These are phyloP conservation scores for Salvelinus namaycush DNA, from an alignment of 2,113 vertebrate genomes.

Conservation along the genomic window DNA sequence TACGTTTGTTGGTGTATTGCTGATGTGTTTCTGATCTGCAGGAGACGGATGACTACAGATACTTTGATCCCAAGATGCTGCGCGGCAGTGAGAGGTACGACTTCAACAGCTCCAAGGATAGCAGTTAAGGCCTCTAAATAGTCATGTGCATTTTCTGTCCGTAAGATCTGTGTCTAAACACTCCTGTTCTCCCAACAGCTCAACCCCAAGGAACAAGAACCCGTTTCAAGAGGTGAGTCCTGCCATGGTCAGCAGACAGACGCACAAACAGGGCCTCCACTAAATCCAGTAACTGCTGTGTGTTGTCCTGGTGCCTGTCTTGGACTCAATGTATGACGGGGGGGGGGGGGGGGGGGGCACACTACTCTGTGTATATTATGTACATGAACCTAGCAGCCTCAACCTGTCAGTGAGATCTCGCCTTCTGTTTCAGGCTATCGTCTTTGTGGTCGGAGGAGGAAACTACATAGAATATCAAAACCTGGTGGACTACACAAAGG, in stretches of 20 bases:
- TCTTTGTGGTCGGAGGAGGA: constrained; percentile 96
- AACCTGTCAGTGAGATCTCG: neutral
- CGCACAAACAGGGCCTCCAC: neutral
- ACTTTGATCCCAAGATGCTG: constrained; percentile 98
- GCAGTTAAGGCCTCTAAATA: neutral
- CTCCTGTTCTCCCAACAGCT: constrained; percentile 74
- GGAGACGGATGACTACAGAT: constrained; percentile 97
- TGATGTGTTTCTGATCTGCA: constrained; percentile 57
- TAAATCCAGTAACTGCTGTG: no score
- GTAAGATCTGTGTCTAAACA: neutral
- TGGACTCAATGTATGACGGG: neutral
- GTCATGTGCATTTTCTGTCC: neutral
- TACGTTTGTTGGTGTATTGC: neutral
- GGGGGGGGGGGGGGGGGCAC: no score
- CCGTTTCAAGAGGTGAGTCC: constrained; percentile 95
- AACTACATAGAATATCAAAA: constrained; percentile 99
- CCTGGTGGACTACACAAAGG: constrained; percentile 95
- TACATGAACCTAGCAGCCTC: neutral
- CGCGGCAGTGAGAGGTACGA: constrained; percentile 92
- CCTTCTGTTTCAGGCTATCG: constrained; percentile 82
- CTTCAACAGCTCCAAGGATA: neutral
- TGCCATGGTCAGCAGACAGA: neutral
- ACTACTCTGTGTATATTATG: neutral
- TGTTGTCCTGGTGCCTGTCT: neutral
- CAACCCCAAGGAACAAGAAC: constrained; percentile 97